These are phyloP conservation scores for Drosophila barbarae DNA, from an alignment of 2,888 invertebrate species.

Conservation along the genomic window DNA sequence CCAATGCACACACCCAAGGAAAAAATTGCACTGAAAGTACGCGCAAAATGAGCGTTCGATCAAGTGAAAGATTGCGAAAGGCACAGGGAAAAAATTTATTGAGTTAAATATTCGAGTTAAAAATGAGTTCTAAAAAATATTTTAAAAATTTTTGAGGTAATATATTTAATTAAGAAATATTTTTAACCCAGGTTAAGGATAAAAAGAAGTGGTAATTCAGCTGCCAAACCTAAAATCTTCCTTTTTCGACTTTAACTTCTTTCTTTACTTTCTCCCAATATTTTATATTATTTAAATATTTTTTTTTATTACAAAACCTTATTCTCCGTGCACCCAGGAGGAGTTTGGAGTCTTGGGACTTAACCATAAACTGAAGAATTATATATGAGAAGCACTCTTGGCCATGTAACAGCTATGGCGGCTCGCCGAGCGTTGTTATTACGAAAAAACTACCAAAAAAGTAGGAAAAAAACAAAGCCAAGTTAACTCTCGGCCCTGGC, in stretches of 20 bases:
- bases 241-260: background rate
- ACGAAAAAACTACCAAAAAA: conserved; percentile 37
- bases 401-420: conserved; percentile 71
- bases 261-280: too few relatives aligned
- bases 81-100: background rate
- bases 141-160: background rate
- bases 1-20: conserved; percentile 15
- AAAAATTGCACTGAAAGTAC: conserved; percentile 67
- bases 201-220: background rate
- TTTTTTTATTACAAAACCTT: background rate
- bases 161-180: background rate
- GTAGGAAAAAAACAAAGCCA: conserved; percentile 32
- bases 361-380: conserved; percentile 62
- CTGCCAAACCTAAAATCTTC: background rate
- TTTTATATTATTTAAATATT: too few relatives aligned
- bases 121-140: background rate
- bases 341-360: conserved; percentile 27
- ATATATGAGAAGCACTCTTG: conserved; percentile 46
- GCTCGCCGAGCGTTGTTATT: conserved; percentile 63
- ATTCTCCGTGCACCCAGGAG: conserved; percentile 6
- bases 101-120: too few relatives aligned
- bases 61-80: conserved; percentile 54
- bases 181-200: background rate
- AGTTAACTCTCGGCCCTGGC: conserved; percentile 27
- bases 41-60: conserved; percentile 71